Conservation (phyloP, 1,140 invertebrate genomes). For the Diachasma alloeum region DNA sequence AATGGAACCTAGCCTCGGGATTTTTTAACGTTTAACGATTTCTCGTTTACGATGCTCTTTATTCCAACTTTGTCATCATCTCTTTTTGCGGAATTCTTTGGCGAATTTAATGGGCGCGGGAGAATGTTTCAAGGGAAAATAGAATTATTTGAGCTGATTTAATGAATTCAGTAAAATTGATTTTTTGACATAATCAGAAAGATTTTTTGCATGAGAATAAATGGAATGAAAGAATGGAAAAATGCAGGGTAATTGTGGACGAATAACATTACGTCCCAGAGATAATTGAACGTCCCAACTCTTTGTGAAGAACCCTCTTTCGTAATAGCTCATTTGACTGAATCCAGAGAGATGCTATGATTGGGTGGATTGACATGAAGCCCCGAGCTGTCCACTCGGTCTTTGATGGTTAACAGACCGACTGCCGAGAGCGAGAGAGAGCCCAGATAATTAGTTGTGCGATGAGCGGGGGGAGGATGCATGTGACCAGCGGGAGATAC, state of each 20-base stretch:
- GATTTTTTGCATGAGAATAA: no score
- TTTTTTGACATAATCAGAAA: no score
- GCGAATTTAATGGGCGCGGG: no score
- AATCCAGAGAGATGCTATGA: neutral
- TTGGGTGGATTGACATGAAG: neutral
- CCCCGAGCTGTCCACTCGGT: neutral
- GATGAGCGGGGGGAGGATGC: neutral
- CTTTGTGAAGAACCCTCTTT: no score
- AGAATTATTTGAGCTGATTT: no score
- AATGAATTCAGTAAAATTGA: no score
- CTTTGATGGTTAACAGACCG: neutral
- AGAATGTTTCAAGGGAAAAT: no score
- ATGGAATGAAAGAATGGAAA: no score
- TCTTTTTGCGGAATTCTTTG: neutral
- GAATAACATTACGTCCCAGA: no score
- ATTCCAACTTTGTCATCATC: constrained; percentile 16
- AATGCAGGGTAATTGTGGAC: no score
- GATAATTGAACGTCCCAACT: no score
- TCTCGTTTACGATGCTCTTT: constrained; percentile 6
- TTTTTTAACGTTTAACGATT: constrained; percentile 19
- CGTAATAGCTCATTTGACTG: neutral
- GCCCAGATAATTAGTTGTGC: neutral
- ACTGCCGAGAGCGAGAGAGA: neutral
- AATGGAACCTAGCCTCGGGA: constrained; percentile 11
- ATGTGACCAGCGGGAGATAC: neutral